Evolutionary conservation across 2,888 invertebrate species (phyloP).

Genomic region (Sarcophaga caerulescens): DNA sequence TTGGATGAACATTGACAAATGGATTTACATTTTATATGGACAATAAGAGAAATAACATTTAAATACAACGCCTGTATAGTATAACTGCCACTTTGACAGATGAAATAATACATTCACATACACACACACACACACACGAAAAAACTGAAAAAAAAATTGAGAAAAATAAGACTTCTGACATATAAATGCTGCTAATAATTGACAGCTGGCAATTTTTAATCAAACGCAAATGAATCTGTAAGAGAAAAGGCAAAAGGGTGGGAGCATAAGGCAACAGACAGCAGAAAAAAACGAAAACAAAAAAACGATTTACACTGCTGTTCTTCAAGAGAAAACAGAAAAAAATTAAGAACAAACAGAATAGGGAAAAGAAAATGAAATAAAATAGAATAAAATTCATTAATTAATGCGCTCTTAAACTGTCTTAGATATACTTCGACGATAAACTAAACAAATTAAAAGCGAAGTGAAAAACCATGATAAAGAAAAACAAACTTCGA

Average conservation of each 20-base stretch:
- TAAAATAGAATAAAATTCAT: slow-evolving; percentile 30
- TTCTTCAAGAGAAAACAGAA: neutral
- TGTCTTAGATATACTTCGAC: slow-evolving; percentile 22
- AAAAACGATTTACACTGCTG: neutral
- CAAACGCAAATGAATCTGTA: slow-evolving; percentile 47
- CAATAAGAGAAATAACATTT: slow-evolving; percentile 27
- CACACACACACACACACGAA: neutral
- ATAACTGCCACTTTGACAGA: slow-evolving; percentile 58
- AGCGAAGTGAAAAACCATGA: slow-evolving; percentile 2
- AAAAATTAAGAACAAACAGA: slow-evolving; percentile 1
- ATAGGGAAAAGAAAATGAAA: neutral
- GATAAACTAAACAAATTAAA: slow-evolving; percentile 43
- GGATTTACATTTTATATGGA: slow-evolving; percentile 42
- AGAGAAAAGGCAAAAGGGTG: slow-evolving; percentile 21
- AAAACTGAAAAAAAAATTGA: neutral
- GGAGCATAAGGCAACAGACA: neutral
- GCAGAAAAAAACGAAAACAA: neutral
- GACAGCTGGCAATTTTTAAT: slow-evolving; percentile 67
- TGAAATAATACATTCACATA: slow-evolving; percentile 49
- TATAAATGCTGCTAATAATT: slow-evolving; percentile 58
- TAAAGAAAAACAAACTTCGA: neutral
- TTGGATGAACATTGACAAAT: slow-evolving; percentile 52
- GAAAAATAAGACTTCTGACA: slow-evolving; percentile 48
- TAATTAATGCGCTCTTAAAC: slow-evolving; percentile 57
- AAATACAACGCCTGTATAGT: slow-evolving; percentile 11